Conservation (phyloP, 2,113 vertebrate species). For the Vidua chalybeata region DNA sequence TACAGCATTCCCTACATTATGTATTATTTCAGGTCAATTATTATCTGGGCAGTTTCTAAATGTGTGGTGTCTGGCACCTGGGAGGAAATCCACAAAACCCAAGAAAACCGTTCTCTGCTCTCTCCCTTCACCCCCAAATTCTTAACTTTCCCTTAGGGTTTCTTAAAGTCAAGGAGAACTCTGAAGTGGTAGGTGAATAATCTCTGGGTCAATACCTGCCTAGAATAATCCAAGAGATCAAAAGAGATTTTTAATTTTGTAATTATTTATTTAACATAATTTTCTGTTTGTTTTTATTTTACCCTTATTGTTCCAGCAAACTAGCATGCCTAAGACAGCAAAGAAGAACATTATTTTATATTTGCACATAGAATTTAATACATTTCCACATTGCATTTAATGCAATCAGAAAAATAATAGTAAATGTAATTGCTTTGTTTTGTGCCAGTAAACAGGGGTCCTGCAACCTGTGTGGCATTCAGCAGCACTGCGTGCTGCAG, state of each 20-base stretch:
- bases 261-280: not conserved
- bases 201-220: not conserved
- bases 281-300: not conserved
- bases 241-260: not conserved
- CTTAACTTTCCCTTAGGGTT: not conserved
- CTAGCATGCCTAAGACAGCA: accelerated
- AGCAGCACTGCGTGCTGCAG: not conserved
- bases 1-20: not conserved
- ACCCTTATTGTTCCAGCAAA: not conserved
- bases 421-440: not conserved
- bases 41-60: not conserved
- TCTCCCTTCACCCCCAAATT: not conserved
- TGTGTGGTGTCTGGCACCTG: not conserved
- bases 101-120: not conserved
- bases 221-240: not conserved
- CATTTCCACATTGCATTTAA: not conserved
- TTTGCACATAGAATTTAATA: not conserved
- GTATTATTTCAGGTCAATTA: not conserved
- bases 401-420: not conserved
- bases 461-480: conserved; percentile 2
- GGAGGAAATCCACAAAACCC: not conserved
- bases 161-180: not conserved
- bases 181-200: not conserved
- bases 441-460: not conserved
- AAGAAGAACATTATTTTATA: not conserved